A percentile compares a stretch with the other conserved stretches of the same genome.
These are phyloP conservation scores for Luscinia megarhynchos DNA, from an alignment of 2,797 vertebrate species.

Conservation along the genomic window DNA sequence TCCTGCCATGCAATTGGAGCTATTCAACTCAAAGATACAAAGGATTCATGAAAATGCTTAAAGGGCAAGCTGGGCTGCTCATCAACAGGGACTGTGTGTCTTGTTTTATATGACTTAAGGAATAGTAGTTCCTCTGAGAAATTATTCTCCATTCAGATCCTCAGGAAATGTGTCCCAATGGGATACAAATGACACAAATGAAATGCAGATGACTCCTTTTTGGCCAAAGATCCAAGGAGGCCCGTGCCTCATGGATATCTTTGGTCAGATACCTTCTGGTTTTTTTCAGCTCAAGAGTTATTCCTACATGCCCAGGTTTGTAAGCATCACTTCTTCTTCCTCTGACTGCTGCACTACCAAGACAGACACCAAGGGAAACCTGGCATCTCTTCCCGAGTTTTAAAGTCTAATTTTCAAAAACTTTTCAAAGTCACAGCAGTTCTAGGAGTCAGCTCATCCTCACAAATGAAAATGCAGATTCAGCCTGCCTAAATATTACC, in stretches of 20 bases:
- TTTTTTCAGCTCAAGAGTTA: not conserved
- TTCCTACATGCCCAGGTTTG: not conserved
- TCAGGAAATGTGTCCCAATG: conserved; percentile 9
- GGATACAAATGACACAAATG: conserved; percentile 52
- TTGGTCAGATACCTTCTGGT: not conserved
- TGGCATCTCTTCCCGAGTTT: not conserved
- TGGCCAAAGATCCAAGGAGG: not conserved
- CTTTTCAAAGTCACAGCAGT: not conserved
- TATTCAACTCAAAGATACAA: conserved; percentile 61
- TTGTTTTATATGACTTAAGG: not conserved
- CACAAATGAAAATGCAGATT: conserved; percentile 46
- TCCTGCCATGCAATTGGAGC: conserved; percentile 46
- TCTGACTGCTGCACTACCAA: not conserved
- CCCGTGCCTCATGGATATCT: not conserved
- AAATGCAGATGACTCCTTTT: conserved; percentile 48
- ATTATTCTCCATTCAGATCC: conserved; percentile 31
- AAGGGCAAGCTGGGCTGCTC: conserved; percentile 26
- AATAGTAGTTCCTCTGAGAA: conserved; percentile 29
- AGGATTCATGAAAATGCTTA: conserved; percentile 40
- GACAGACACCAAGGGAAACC: not conserved
- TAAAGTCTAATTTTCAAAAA: not conserved
- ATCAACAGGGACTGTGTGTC: not conserved
- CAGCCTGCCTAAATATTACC: conserved; percentile 45
- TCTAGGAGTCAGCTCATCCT: conserved; percentile 11
- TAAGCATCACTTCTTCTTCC: not conserved